These are phyloP conservation scores for Conus betulinus DNA, from an alignment of 1,140 invertebrate genomes.

Conservation along the genomic window DNA sequence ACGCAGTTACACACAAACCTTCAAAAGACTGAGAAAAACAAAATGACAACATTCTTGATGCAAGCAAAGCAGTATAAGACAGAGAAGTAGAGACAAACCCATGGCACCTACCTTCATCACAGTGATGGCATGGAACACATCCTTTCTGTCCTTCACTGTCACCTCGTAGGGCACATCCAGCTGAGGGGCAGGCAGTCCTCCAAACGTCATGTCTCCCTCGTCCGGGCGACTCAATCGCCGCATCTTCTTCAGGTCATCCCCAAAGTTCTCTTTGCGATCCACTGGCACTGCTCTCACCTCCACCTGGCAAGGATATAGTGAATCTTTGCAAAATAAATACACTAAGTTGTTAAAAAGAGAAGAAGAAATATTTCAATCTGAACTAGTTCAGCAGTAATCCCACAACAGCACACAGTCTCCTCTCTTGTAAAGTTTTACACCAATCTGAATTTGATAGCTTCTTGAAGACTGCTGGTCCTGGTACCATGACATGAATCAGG, in stretches of 20 bases:
- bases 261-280: slow-evolving; percentile 78
- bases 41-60: not conserved
- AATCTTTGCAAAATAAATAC: too few relatives aligned
- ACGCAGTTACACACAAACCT: too few relatives aligned
- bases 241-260: slow-evolving; percentile 73
- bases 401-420: too few relatives aligned
- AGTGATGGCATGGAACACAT: slow-evolving; percentile 92
- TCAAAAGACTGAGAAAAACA: too few relatives aligned
- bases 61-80: not conserved
- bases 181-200: slow-evolving; percentile 82
- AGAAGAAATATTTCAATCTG: too few relatives aligned
- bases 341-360: too few relatives aligned
- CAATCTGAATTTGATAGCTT: too few relatives aligned
- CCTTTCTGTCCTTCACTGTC: slow-evolving; percentile 91
- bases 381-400: too few relatives aligned
- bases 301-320: slow-evolving; percentile 73
- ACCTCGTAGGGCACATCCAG: slow-evolving; percentile 90
- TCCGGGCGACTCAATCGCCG: slow-evolving; percentile 81
- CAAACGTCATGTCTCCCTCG: slow-evolving; percentile 81
- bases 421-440: too few relatives aligned
- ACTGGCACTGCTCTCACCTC: slow-evolving; percentile 86
- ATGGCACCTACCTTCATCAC: slow-evolving; percentile 86
- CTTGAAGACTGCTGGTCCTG: too few relatives aligned
- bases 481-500: too few relatives aligned
- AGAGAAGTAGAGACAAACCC: not conserved